These are phyloP conservation scores for Phyllostomus discolor DNA, from an alignment of 2,113 vertebrate genomes.

Conservation along the genomic window DNA sequence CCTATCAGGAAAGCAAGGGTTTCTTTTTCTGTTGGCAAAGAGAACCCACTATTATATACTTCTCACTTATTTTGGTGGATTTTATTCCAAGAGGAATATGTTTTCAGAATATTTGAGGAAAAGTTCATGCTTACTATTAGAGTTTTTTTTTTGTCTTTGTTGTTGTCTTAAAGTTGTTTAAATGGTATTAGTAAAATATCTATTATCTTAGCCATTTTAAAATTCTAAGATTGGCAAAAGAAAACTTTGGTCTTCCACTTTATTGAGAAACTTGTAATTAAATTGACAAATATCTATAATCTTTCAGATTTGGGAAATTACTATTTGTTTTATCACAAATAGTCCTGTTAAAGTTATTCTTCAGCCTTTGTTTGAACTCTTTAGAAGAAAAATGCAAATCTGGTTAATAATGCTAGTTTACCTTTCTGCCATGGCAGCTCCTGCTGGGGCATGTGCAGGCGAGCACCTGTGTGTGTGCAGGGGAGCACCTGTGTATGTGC, in stretches of 20 bases:
- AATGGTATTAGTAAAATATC: not conserved
- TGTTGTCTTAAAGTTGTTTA: not conserved
- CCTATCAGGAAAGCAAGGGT: not conserved
- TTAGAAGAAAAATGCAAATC: not conserved
- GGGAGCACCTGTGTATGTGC: too few relatives aligned
- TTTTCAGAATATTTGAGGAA: conserved; percentile 22
- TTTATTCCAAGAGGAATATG: conserved; percentile 33
- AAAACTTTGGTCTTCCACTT: not conserved
- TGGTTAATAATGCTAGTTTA: not conserved
- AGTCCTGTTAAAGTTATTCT: not conserved
- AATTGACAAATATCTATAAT: not conserved
- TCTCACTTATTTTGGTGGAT: not conserved
- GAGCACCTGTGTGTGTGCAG: too few relatives aligned
- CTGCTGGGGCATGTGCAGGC: not conserved
- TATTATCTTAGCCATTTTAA: not conserved
- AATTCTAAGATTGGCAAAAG: not conserved
- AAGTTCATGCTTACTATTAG: not conserved
- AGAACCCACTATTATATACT: not conserved
- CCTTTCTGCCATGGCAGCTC: not conserved
- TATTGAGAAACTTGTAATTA: not conserved
- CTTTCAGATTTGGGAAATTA: conserved; percentile 18
- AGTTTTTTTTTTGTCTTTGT: not conserved
- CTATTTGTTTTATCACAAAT: not conserved
- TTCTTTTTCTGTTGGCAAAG: not conserved
- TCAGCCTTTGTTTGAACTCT: not conserved